Base-by-base conservation (phyloP, 1,140 invertebrate genomes). In the Drosophila tsacasi region DNA sequence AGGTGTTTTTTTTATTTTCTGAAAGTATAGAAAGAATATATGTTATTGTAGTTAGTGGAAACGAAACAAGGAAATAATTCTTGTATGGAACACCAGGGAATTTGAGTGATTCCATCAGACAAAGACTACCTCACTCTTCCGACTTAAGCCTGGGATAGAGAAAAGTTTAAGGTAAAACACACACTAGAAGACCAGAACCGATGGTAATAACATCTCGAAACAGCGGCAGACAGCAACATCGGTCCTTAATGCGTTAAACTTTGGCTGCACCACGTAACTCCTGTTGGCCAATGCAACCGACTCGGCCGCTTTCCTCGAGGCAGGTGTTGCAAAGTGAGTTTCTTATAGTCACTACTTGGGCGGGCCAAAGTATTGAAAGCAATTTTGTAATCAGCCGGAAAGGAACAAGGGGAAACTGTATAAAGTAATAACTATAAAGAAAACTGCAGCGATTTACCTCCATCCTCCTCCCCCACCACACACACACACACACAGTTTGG, bases 351-450 rank as follows among this genome's bases (percentile, higher is more conserved):
- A 40, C 66, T 63, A 63, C 59, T 68, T 77, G 57, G 52, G 21
- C 15, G 50, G 65, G 49, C 42, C 63, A 78, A 79, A 84, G 81
- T 84, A 89, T 90, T 84, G 78, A 84, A 82, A 85, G 79, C 85
- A 84, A 89, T 90, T 89, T 89, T 76, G 79, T 89, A 90, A 89
- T 89, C 85, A 82, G 80, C 74, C 49, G 49, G 27, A 66, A 76
- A 81, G 63, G 73, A 58, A 69, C 61, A 69, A 69, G 78, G 66
- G 71, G 46, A 79, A 76, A 76, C 83, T 80, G 71, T 89, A 81
- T 79, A 89, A 89, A 84, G 81, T 90, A 89, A 89, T 89, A 89
- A 84, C 84, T 73, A 89, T 89, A 90, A 84, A 83, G 85, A 81
- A 84, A 81, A 84, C 66, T 84, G 81, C 69, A 84, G 66, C 81